phyloP scores from a whole-genome alignment of 1,140 invertebrate genomes.

The Sitodiplosis mosellana region DNA sequence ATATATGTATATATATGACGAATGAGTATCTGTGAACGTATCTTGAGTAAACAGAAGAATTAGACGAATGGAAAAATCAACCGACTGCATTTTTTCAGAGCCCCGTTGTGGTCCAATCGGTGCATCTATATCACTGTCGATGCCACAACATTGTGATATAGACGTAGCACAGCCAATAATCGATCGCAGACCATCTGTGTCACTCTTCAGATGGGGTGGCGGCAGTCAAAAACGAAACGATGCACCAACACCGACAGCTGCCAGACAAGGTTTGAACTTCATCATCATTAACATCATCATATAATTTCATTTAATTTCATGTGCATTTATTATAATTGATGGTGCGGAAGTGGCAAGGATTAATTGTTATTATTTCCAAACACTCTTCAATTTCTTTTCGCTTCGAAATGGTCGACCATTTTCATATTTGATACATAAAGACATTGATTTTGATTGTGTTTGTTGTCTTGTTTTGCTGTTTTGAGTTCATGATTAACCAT shows the following conservation, averaged over 20 bases:
- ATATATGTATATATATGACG: no score
- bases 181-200: slow-evolving; percentile 29
- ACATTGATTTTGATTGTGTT: no score
- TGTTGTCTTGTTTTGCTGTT: no score
- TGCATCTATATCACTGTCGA: slow-evolving; percentile 23
- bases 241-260: slow-evolving; percentile 12
- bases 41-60: neutral
- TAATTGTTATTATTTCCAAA: slow-evolving; percentile 8
- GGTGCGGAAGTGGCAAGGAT: no score
- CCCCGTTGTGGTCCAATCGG: slow-evolving; percentile 31
- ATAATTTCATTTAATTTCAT: no score
- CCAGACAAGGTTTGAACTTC: slow-evolving; percentile 24
- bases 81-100: slow-evolving; percentile 17
- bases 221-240: slow-evolving; percentile 12
- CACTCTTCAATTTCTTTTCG: neutral
- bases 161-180: slow-evolving; percentile 31
- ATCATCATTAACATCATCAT: no score
- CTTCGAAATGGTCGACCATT: no score
- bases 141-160: slow-evolving; percentile 21
- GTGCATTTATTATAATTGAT: no score
- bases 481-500: no score
- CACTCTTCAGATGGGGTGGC: slow-evolving; percentile 26
- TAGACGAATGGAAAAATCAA: neutral
- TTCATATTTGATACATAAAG: no score
- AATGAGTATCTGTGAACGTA: no score